Percentiles rank a stretch among this genome's conserved stretches.
These are phyloP conservation scores for Labeo rohita DNA, from an alignment of 2,113 vertebrate genomes.

Conservation along the genomic window DNA sequence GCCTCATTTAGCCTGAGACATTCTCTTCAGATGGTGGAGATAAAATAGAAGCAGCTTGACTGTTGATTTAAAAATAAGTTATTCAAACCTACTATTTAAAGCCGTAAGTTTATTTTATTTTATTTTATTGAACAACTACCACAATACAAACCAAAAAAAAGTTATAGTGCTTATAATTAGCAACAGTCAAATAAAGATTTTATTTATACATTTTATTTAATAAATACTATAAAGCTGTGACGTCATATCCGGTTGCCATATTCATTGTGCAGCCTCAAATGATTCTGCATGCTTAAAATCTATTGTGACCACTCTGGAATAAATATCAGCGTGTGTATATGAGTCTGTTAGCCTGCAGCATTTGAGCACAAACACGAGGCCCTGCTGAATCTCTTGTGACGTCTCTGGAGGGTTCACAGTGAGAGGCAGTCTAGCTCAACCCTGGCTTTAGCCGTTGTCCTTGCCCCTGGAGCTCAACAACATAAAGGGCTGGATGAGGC, in stretches of 20 bases:
- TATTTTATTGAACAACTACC: too few species aligned
- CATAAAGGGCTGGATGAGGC: conserved; percentile 33
- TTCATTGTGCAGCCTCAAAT: not conserved
- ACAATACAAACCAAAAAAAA: not conserved
- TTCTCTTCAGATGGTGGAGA: not conserved
- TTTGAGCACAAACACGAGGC: conserved; percentile 1
- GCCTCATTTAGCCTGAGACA: not conserved
- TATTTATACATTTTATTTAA: too few species aligned
- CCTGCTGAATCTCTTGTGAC: not conserved
- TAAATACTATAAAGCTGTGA: not conserved
- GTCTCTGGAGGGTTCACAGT: not conserved
- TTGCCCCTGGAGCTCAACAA: conserved; percentile 22
- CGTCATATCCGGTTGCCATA: not conserved
- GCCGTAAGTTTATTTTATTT: too few species aligned
- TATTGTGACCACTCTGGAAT: not conserved
- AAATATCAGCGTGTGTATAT: not conserved
- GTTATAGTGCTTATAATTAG: not conserved
- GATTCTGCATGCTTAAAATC: not conserved
- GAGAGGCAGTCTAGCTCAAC: not conserved
- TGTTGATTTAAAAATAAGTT: not conserved
- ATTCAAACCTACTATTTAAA: not conserved
- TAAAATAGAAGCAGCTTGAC: not conserved
- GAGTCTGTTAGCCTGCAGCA: conserved; percentile 6
- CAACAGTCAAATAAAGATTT: not conserved
- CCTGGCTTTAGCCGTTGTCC: not conserved